phyloP scores from a whole-genome alignment of 1,140 invertebrate species.

The Steinernema feltiae region DNA sequence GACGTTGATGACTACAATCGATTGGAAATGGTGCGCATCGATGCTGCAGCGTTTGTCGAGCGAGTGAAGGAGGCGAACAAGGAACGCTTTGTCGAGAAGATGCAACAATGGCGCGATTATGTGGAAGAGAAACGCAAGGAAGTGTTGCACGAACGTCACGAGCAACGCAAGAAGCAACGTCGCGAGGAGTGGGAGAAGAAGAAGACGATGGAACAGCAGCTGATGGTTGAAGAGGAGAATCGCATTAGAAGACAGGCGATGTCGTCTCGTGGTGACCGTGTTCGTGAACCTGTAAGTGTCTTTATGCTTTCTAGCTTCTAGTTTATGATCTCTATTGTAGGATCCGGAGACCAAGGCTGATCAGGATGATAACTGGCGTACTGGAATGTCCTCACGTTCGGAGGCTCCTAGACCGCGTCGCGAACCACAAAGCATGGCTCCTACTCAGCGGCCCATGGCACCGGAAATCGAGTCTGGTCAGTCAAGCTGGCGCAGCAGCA shows the following conservation, averaged over 20 bases:
- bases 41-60: slow-evolving; percentile 45
- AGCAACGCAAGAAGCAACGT: slow-evolving; percentile 35
- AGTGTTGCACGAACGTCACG: slow-evolving; percentile 31
- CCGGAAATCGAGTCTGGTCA: too few relatives aligned
- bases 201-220: slow-evolving; percentile 40
- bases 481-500: too few relatives aligned
- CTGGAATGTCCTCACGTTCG: too few relatives aligned
- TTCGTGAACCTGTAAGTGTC: neutral
- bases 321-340: neutral
- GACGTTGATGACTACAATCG: slow-evolving; percentile 42
- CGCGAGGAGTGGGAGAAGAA: slow-evolving; percentile 30
- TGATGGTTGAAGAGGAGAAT: slow-evolving; percentile 42
- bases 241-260: slow-evolving; percentile 21
- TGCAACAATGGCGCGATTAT: slow-evolving; percentile 25
- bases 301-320: neutral
- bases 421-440: too few relatives aligned
- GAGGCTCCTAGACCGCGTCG: too few relatives aligned
- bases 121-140: slow-evolving; percentile 36
- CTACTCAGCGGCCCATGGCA: too few relatives aligned
- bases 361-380: neutral
- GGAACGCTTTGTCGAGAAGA: slow-evolving; percentile 39
- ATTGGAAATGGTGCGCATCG: slow-evolving; percentile 36
- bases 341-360: slow-evolving; percentile 1
- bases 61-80: slow-evolving; percentile 34
- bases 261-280: neutral